Evolutionary conservation across 2,797 vertebrate species (phyloP).

Genomic region (Semotilus atromaculatus): DNA sequence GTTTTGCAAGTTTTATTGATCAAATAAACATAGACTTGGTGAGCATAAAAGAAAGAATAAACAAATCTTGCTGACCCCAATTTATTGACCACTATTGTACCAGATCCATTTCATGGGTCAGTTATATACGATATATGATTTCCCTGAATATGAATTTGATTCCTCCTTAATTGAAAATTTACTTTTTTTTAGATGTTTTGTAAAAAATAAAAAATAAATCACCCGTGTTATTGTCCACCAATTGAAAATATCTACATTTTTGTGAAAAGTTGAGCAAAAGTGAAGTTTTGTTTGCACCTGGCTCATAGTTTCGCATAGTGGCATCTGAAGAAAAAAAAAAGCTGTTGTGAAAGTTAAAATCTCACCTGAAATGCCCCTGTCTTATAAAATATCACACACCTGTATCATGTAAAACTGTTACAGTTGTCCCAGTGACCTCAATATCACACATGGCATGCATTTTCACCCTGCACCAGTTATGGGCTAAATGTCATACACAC

Average conservation of each 20-base stretch:
- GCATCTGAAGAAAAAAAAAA: neutral
- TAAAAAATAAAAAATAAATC: neutral
- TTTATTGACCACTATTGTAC: too few relatives aligned
- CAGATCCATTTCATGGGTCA: too few relatives aligned
- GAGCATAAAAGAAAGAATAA: neutral
- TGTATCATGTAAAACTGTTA: slow-evolving; percentile 23
- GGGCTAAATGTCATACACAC: slow-evolving; percentile 8
- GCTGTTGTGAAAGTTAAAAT: slow-evolving; percentile 12
- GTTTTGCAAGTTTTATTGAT: neutral
- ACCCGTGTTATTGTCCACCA: neutral
- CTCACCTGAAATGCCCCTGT: slow-evolving; percentile 3
- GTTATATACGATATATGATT: neutral
- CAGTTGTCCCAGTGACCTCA: slow-evolving; percentile 30
- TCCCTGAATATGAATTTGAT: neutral
- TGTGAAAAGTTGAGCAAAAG: neutral
- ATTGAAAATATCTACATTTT: neutral
- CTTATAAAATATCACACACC: slow-evolving; percentile 38
- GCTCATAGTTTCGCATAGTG: neutral
- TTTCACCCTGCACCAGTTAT: slow-evolving; percentile 18
- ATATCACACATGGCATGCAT: slow-evolving; percentile 7
- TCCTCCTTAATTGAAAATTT: neutral
- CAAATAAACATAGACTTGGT: neutral
- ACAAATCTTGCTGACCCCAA: neutral
- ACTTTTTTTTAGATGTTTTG: too few relatives aligned
- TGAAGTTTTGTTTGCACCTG: neutral